A percentile compares a stretch with the other conserved stretches of the same genome.
Evolutionary conservation across 2,113 vertebrate species (phyloP).

Genomic region (Prinia subflava): DNA sequence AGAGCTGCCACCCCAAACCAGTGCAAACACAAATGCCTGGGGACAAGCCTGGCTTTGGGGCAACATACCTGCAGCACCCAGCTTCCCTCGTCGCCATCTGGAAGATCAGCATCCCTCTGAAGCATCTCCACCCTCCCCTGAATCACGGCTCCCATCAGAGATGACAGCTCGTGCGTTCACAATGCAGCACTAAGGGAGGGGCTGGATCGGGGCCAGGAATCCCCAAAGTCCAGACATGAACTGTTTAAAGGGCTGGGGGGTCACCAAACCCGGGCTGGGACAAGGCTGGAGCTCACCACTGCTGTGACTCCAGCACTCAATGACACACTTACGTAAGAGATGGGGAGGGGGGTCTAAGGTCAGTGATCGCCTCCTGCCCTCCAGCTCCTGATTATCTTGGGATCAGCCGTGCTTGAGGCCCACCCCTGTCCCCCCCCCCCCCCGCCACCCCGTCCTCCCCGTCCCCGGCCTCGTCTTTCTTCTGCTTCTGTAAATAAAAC

Average conservation of each 20-base stretch:
- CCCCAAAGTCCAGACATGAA: background rate
- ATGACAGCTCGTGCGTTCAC: background rate
- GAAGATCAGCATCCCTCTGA: background rate
- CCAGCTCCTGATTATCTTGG: slow-evolving; percentile 43
- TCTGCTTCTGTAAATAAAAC: slow-evolving; percentile 60
- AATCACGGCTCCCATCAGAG: accelerated
- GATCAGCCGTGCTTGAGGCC: background rate
- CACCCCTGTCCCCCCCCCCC: too few relatives aligned
- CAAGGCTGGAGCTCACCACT: background rate
- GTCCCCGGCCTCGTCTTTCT: background rate
- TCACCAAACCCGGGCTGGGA: background rate
- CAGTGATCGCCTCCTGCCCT: background rate
- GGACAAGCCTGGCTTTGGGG: background rate
- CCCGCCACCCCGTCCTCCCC: background rate
- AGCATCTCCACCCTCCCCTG: background rate
- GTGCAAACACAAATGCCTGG: background rate
- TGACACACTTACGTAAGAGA: slow-evolving; percentile 3
- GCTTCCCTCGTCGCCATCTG: background rate
- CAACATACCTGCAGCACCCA: background rate
- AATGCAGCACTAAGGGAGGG: background rate
- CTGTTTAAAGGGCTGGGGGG: background rate
- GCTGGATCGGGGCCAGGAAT: background rate
- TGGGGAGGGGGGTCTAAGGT: background rate
- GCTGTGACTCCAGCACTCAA: background rate
- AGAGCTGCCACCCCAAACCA: background rate